These are phyloP conservation scores for Halictus rubicundus DNA, from an alignment of 1,140 invertebrate species.

Conservation along the genomic window DNA sequence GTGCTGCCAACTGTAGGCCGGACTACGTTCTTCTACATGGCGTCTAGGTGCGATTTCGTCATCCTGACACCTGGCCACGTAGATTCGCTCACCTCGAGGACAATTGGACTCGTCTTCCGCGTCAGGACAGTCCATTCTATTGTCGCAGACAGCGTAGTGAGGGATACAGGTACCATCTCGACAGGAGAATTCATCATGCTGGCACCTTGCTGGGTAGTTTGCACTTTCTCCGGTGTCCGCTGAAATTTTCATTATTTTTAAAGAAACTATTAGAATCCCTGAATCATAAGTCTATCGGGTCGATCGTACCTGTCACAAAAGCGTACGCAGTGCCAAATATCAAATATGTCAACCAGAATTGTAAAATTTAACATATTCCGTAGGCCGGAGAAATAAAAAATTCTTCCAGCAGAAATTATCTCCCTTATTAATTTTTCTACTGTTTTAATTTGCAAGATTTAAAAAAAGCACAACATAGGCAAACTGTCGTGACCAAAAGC, in stretches of 20 bases:
- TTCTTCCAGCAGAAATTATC: no score
- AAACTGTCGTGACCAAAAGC: no score
- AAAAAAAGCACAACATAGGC: no score
- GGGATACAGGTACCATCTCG: constrained; percentile 85
- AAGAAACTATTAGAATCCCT: background rate
- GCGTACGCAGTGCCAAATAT: no score
- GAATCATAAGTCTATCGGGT: no score
- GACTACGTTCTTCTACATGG: constrained; percentile 1
- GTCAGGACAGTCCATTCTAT: constrained; percentile 88
- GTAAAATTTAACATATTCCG: no score
- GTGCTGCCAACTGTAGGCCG: constrained; percentile 1
- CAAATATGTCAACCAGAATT: no score
- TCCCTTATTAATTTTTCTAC: no score
- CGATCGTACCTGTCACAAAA: no score
- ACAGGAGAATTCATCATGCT: constrained; percentile 81
- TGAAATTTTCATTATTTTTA: constrained; percentile 63
- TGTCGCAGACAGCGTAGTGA: constrained; percentile 86
- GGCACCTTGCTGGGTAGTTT: constrained; percentile 51
- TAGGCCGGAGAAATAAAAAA: no score
- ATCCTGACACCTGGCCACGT: background rate
- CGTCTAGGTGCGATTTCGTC: background rate
- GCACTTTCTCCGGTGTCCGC: constrained; percentile 37
- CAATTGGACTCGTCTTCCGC: constrained; percentile 86
- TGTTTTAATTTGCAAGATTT: no score
- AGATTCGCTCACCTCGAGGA: constrained; percentile 62